Percentiles rank a stretch among this genome's conserved stretches.
Evolutionary conservation across 1,140 invertebrate species (phyloP).

Genomic region (Bactericera cockerelli): DNA sequence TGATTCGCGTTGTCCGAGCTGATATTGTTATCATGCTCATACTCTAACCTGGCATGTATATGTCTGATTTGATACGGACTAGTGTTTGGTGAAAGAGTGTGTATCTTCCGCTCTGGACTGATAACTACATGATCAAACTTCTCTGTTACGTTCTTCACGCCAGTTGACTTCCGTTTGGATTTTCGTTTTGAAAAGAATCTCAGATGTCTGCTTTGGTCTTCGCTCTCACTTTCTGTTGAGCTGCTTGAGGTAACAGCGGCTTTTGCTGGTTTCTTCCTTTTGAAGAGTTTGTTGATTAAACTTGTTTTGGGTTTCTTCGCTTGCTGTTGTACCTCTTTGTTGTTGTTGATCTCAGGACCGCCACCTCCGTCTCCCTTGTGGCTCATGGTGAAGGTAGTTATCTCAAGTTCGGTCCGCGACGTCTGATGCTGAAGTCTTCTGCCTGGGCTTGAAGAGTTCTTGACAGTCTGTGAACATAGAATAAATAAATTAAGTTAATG

Average conservation of each 20-base stretch:
- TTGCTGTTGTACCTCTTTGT: background rate
- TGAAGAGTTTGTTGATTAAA: slow-evolving; percentile 1
- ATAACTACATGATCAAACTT: slow-evolving; percentile 8
- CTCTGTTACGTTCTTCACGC: slow-evolving; percentile 1
- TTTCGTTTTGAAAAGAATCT: slow-evolving; percentile 6
- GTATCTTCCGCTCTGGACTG: background rate
- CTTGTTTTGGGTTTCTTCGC: background rate
- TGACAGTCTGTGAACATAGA: background rate
- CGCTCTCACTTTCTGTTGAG: background rate
- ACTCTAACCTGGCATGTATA: background rate
- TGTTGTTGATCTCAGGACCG: background rate
- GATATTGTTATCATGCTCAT: background rate
- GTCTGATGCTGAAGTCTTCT: background rate
- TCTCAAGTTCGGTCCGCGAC: background rate
- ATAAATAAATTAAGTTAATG: no score
- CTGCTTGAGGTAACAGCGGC: background rate
- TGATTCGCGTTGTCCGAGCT: background rate
- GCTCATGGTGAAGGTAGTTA: background rate
- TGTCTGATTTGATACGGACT: slow-evolving; percentile 6
- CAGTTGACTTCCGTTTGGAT: background rate
- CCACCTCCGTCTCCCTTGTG: background rate
- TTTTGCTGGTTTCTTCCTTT: slow-evolving; percentile 3
- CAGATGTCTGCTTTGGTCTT: background rate
- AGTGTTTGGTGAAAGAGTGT: background rate
- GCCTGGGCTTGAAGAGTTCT: background rate